phyloP scores from a whole-genome alignment of 2,113 vertebrate species.

The Hyperoodon ampullatus region DNA sequence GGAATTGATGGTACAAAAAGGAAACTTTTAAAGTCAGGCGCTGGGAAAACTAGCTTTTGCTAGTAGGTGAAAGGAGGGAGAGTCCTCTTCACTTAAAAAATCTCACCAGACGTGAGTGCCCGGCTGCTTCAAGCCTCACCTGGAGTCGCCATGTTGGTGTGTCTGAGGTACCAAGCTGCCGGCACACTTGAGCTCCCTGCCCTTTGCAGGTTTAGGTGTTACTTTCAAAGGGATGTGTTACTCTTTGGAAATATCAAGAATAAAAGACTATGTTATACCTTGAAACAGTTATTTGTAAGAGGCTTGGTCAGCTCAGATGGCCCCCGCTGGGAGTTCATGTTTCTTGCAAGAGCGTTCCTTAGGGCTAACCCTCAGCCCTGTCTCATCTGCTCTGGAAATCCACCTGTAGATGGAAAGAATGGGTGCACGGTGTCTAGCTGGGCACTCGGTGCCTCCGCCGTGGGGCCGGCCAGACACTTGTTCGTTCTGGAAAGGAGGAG shows the following conservation, averaged over 20 bases:
- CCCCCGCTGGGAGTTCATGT: rapidly evolving
- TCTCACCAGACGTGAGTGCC: rapidly evolving
- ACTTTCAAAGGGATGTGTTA: background rate
- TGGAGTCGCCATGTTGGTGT: rapidly evolving
- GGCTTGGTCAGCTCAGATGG: rapidly evolving
- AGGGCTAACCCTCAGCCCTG: rapidly evolving
- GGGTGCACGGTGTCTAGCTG: rapidly evolving
- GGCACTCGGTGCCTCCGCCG: rapidly evolving
- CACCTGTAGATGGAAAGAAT: rapidly evolving
- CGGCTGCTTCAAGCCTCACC: rapidly evolving
- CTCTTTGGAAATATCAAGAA: background rate
- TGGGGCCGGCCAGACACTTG: rapidly evolving
- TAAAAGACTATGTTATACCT: rapidly evolving
- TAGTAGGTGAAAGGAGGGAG: background rate
- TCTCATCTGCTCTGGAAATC: background rate
- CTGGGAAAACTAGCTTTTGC: background rate
- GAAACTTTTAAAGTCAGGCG: background rate
- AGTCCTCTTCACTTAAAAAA: rapidly evolving
- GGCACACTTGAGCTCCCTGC: rapidly evolving
- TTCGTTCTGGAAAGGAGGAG: rapidly evolving
- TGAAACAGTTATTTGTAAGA: background rate
- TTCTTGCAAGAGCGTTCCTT: background rate
- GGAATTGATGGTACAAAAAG: rapidly evolving
- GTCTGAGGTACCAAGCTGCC: rapidly evolving
- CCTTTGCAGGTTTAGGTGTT: background rate